Percentiles rank a stretch among this genome's conserved stretches.
Conservation (phyloP, 2,113 vertebrate genomes). For the Nymphicus hollandicus region DNA sequence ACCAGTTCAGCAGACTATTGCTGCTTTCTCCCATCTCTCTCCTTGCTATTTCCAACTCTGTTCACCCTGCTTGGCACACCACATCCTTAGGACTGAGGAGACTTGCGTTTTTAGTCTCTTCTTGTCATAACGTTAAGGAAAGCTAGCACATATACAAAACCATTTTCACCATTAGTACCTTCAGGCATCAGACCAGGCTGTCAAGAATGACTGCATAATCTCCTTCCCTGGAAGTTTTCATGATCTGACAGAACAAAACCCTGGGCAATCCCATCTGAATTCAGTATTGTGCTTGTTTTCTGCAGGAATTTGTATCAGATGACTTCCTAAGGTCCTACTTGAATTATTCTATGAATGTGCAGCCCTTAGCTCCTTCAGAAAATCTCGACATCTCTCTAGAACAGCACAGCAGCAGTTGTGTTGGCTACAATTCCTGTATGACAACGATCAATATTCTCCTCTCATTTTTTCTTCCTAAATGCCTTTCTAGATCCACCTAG, state of each 20-base stretch:
- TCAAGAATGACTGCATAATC: background rate
- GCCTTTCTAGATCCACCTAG: background rate
- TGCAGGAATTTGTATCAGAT: background rate
- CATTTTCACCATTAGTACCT: background rate
- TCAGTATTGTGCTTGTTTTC: background rate
- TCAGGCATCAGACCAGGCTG: background rate
- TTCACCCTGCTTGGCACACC: background rate
- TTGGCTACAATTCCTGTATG: background rate
- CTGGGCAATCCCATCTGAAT: background rate
- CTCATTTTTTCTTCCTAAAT: background rate
- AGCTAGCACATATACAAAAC: background rate
- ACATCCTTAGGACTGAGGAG: background rate
- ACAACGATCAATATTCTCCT: background rate
- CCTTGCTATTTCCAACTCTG: background rate
- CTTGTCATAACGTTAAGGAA: background rate
- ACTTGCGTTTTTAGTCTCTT: background rate
- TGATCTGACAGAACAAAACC: background rate
- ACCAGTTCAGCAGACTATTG: background rate
- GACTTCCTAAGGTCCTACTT: background rate
- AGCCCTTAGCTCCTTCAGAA: background rate
- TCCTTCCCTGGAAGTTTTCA: background rate
- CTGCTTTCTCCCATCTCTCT: background rate
- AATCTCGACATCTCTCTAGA: background rate
- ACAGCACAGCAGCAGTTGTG: background rate
- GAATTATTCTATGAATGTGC: background rate